phyloP scores from a whole-genome alignment of 2,113 vertebrate genomes.

The Cepphus grylle region DNA sequence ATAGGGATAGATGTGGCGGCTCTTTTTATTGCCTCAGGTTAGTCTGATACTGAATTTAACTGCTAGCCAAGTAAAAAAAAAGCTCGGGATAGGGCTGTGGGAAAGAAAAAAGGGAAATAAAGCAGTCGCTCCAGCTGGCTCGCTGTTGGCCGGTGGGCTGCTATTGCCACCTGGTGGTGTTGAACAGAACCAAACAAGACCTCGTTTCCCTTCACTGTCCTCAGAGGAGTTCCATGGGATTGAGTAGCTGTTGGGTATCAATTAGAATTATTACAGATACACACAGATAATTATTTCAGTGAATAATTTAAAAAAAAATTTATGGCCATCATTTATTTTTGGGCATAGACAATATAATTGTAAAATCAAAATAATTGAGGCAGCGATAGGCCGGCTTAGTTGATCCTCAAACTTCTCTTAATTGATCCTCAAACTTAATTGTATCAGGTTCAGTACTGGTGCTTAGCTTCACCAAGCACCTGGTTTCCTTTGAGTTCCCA shows the following conservation, averaged over 20 bases:
- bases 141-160: not conserved
- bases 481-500: not conserved
- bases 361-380: not conserved
- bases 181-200: not conserved
- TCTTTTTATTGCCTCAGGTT: not conserved
- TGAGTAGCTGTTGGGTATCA: not conserved
- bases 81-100: not conserved
- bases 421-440: not conserved
- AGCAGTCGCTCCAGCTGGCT: rapidly evolving
- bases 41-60: not conserved
- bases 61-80: not conserved
- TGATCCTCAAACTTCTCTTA: not conserved
- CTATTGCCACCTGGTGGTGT: slow-evolving; percentile 70
- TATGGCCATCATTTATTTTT: not conserved
- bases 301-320: not conserved
- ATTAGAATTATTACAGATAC: not conserved
- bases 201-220: not conserved
- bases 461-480: not conserved
- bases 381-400: not conserved
- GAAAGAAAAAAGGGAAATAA: not conserved
- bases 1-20: not conserved
- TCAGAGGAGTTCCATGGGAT: rapidly evolving
- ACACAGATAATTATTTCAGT: not conserved
- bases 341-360: not conserved
- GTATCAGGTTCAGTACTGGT: not conserved